Conservation (phyloP, 2,888 invertebrate genomes). For the Cotesia congregata region DNA sequence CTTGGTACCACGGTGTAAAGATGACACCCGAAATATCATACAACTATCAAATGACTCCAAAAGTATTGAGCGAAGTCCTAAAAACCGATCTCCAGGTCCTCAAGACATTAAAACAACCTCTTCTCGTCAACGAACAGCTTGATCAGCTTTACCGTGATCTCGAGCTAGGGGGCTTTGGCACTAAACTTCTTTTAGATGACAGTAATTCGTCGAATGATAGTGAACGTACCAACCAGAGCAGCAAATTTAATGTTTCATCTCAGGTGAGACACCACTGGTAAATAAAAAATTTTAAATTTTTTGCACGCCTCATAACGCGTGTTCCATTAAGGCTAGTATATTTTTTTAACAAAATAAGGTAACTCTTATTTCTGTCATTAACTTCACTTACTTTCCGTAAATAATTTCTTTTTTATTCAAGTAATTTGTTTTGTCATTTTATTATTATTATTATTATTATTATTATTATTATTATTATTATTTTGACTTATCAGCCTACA, state of each 20-base stretch:
- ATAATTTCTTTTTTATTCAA: no score
- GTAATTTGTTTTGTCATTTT: background rate
- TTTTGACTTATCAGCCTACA: background rate
- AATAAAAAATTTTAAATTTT: constrained; percentile 14
- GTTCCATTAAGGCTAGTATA: no score
- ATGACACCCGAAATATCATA: constrained; percentile 80
- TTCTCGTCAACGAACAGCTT: constrained; percentile 81
- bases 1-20: constrained; percentile 78
- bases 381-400: no score
- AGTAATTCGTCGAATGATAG: constrained; percentile 74
- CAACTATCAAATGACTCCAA: constrained; percentile 77
- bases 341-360: no score
- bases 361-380: no score
- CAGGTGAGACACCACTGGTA: constrained; percentile 58
- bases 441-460: no score
- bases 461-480: no score
- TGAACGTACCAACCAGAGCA: constrained; percentile 64
- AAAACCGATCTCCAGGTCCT: constrained; percentile 75
- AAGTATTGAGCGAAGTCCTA: constrained; percentile 76
- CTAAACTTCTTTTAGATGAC: constrained; percentile 77
- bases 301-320: no score
- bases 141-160: constrained; percentile 79
- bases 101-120: constrained; percentile 74
- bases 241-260: constrained; percentile 58
- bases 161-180: constrained; percentile 75